phyloP scores from a whole-genome alignment of 2,797 vertebrate species.

The Cyprinella venusta region DNA sequence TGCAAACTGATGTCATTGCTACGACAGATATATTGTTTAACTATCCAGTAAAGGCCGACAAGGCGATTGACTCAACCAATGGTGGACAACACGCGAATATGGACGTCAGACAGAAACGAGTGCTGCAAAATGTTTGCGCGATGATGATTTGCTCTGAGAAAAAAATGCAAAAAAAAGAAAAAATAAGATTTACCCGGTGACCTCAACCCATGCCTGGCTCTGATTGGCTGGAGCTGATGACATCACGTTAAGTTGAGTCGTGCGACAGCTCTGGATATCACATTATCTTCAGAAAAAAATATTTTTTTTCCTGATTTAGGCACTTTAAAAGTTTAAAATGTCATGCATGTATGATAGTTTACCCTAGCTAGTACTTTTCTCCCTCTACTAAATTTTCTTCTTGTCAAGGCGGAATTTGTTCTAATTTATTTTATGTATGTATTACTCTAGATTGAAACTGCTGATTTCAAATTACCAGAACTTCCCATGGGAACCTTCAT shows the following conservation, averaged over 20 bases:
- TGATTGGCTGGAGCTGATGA: too few species aligned
- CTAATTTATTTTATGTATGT: not conserved
- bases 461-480: slow-evolving; percentile 11
- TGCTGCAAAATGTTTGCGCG: too few species aligned
- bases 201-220: too few species aligned
- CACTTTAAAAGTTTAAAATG: too few species aligned
- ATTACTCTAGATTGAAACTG: not conserved
- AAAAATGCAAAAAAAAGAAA: too few species aligned
- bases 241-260: too few species aligned
- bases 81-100: not conserved
- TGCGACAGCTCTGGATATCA: too few species aligned
- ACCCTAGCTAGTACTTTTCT: not conserved
- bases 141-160: too few species aligned
- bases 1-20: slow-evolving; percentile 59
- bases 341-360: not conserved
- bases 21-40: slow-evolving; percentile 51
- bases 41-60: not conserved
- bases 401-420: slow-evolving; percentile 5
- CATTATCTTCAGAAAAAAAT: too few species aligned
- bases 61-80: not conserved
- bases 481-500: slow-evolving; percentile 3
- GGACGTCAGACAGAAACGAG: too few species aligned
- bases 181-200: too few species aligned
- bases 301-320: too few species aligned
- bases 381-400: not conserved